phyloP scores from a whole-genome alignment of 2,797 vertebrate species.

The Anguilla pacifica region DNA sequence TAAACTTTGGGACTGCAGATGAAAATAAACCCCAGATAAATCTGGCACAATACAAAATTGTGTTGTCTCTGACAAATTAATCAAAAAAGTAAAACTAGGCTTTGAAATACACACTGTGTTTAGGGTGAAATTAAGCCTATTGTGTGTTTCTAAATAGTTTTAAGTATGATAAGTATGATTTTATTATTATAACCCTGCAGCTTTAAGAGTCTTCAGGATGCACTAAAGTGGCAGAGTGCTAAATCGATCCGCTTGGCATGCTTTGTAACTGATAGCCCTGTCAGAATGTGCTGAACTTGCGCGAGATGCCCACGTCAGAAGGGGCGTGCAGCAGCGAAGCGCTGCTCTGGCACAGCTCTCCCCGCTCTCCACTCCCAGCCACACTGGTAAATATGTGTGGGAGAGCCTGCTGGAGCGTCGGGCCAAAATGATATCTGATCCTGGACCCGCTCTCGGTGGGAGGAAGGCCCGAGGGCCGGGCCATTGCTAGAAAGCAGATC shows the following conservation, averaged over 20 bases:
- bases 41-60: not conserved
- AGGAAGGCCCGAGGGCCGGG: constrained; percentile 9
- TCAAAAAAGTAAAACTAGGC: not conserved
- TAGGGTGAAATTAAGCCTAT: not conserved
- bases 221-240: not conserved
- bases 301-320: not conserved
- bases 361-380: not conserved
- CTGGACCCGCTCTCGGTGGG: not conserved
- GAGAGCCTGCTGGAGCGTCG: not conserved
- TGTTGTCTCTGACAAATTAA: not conserved
- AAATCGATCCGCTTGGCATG: not conserved
- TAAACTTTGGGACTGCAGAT: not conserved
- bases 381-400: constrained; percentile 17
- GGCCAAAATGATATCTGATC: constrained; percentile 19
- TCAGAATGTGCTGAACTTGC: not conserved
- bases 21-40: not conserved
- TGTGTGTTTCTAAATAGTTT: not conserved
- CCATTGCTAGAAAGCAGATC: constrained; percentile 64
- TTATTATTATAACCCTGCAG: not conserved
- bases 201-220: not conserved
- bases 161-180: not conserved
- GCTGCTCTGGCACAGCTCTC: not conserved
- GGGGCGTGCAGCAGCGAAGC: not conserved
- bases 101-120: not conserved
- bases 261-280: not conserved